Evolutionary conservation across 2,113 vertebrate species (phyloP), one percentile per base, ranked within the genome.

Genomic region (Physeter macrocephalus): DNA sequence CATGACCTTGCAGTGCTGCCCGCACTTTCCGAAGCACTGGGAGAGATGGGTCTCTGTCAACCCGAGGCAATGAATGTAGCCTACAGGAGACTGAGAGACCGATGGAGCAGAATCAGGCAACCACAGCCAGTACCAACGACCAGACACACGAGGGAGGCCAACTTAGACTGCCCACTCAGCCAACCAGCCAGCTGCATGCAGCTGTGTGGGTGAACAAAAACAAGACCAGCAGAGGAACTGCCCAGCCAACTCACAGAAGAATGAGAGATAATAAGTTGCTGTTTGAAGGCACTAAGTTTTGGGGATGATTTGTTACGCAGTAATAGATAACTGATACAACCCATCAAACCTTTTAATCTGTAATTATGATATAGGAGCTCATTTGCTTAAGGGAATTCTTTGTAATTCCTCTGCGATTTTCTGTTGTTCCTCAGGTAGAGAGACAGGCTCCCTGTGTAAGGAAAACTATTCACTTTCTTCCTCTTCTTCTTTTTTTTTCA

Each of bases 161-260:
- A 7, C 90, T 57, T 36, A 62, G 54, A 43, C 39, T n/a, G 21
- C n/a, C 4, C 6, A 14, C 25, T 43, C 36, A 52, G 43, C 14
- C 29, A 18, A 2, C 23, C 23, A 6, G 15, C 11, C 43, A 31
- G 5, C 62, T 41, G 4, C 46, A 2, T 5, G 9, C n/a, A 81
- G 25, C 41, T n/a, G 9, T 29, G 29, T 36, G 7, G 27, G 25
- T 0, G 5, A 59, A 36, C 8, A 3, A 25, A 72, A 43, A 43
- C 4, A 31, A 93, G 78, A 17, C 31, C 27, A 17, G 69, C 39
- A 31, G 27, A 43, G 43, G 31, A 34, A 8, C 15, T 52, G 34
- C 67, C 18, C 0, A 0, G 15, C 12, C 13, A 49, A 12, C 49
- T 27, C 25, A 15, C 4, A 17, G 3, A 46, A 1, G 5, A 34